phyloP scores from a whole-genome alignment of 2,113 vertebrate genomes.

The Eptesicus fuscus region DNA sequence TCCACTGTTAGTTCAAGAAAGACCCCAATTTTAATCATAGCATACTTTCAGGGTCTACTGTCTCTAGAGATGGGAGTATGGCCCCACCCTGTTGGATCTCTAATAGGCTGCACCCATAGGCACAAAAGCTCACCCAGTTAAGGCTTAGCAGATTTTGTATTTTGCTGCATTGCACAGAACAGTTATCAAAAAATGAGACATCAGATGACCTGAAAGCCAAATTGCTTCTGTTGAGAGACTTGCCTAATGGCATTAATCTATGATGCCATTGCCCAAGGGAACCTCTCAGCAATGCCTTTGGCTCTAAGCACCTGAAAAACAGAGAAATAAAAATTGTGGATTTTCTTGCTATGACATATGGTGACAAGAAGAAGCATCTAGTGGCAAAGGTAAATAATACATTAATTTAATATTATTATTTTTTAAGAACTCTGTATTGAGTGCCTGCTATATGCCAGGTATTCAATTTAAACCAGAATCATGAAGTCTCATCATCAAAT shows the following conservation, averaged over 20 bases:
- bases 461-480: slow-evolving; percentile 6
- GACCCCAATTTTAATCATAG: slow-evolving; percentile 1
- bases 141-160: slow-evolving; percentile 11
- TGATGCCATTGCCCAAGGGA: slow-evolving; percentile 36
- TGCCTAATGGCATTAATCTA: slow-evolving; percentile 60
- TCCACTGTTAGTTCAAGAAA: slow-evolving; percentile 36
- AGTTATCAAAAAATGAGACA: slow-evolving; percentile 47
- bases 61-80: not conserved
- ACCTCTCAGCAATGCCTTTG: slow-evolving; percentile 46
- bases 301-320: slow-evolving; percentile 15
- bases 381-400: not conserved
- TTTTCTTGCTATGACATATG: not conserved
- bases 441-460: not conserved
- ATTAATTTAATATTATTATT: slow-evolving; percentile 28
- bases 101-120: not conserved
- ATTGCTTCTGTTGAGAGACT: slow-evolving; percentile 50
- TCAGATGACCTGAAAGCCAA: slow-evolving; percentile 50
- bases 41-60: slow-evolving; percentile 14
- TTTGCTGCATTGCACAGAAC: slow-evolving; percentile 40
- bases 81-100: not conserved
- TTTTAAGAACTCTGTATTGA: not conserved
- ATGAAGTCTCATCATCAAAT: not conserved
- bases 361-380: slow-evolving; percentile 19
- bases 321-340: slow-evolving; percentile 19
- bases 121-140: slow-evolving; percentile 24